A percentile compares a stretch with the other conserved stretches of the same genome.
Conservation (phyloP, 2,113 vertebrate species). For the Vidua macroura region DNA sequence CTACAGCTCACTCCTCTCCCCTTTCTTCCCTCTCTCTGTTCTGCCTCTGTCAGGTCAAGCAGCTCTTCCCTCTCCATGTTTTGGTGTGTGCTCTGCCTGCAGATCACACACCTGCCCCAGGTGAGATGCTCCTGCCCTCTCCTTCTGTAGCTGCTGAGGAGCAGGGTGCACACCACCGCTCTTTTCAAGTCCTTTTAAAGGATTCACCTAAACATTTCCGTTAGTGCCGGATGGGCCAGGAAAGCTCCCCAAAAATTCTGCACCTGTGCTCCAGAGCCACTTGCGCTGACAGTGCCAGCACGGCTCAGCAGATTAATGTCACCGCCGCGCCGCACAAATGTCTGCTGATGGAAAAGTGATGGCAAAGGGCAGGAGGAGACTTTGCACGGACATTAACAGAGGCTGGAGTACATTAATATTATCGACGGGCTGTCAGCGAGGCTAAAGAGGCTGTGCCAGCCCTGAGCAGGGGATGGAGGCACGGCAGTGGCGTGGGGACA, state of each 20-base stretch:
- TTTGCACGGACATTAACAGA: not conserved
- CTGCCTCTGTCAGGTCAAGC: constrained; percentile 7
- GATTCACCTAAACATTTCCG: not conserved
- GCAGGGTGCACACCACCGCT: accelerated
- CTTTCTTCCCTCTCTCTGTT: constrained; percentile 39
- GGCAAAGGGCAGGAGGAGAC: not conserved
- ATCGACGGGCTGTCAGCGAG: not conserved
- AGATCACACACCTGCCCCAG: not conserved
- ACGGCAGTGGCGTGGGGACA: accelerated
- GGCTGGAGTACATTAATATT: not conserved
- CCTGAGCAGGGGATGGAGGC: not conserved
- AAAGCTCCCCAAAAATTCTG: not conserved
- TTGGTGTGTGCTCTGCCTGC: not conserved
- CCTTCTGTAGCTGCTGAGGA: not conserved
- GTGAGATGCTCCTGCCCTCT: not conserved
- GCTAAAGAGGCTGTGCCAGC: not conserved
- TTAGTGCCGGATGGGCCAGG: accelerated
- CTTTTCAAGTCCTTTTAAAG: not conserved
- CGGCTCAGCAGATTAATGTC: not conserved
- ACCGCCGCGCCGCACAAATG: accelerated
- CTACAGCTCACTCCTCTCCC: not conserved
- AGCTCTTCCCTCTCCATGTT: not conserved
- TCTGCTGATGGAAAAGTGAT: not conserved
- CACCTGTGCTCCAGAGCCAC: not conserved
- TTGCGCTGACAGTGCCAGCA: accelerated